These are phyloP conservation scores for Vulpes ferrilata DNA, from an alignment of 2,113 vertebrate genomes.

Conservation along the genomic window DNA sequence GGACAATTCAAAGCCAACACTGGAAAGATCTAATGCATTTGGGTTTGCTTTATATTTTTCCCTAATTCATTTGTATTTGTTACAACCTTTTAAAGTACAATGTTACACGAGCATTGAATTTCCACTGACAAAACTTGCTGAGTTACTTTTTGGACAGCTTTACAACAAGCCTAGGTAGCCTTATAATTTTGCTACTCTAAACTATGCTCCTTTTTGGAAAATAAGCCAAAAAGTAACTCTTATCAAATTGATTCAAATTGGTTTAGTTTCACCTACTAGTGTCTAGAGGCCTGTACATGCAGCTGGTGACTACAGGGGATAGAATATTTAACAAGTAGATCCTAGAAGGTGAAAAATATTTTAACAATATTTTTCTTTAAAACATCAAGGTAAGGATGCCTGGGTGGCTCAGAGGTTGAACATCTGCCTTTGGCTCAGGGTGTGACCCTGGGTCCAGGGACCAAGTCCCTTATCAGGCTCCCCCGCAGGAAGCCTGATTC, in stretches of 20 bases:
- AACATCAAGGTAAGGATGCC: neutral
- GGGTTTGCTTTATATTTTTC: neutral
- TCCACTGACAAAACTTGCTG: neutral
- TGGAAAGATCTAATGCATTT: neutral
- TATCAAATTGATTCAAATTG: neutral
- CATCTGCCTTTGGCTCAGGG: too few species aligned
- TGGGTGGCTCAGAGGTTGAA: too few species aligned
- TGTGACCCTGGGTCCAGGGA: too few species aligned
- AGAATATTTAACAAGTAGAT: constrained; percentile 83
- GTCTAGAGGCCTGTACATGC: constrained; percentile 76
- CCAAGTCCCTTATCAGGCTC: too few species aligned
- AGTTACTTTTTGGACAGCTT: neutral
- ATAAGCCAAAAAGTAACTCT: neutral
- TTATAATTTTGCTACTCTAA: neutral
- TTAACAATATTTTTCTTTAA: neutral
- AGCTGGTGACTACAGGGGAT: constrained; percentile 83
- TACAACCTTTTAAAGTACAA: neutral
- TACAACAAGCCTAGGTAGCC: neutral
- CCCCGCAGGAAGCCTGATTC: too few species aligned
- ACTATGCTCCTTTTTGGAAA: neutral
- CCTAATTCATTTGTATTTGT: neutral
- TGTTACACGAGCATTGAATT: neutral
- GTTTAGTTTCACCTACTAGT: neutral
- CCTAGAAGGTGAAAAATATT: constrained; percentile 31
- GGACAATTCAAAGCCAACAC: neutral